These are phyloP conservation scores for Drosophila pectinifera DNA, from an alignment of 1,140 invertebrate genomes.

Conservation along the genomic window DNA sequence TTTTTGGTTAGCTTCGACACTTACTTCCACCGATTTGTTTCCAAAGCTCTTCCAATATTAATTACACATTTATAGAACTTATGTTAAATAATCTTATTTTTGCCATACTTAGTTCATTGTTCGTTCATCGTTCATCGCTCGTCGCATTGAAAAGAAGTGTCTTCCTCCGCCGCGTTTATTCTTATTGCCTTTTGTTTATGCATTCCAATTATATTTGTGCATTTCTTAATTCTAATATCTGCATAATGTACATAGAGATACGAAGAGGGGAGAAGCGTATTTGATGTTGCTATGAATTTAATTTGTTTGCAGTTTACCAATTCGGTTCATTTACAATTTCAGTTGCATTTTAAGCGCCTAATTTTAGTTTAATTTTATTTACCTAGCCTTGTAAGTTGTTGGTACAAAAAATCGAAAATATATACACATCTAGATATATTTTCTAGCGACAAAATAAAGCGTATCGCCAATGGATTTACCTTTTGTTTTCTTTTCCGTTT, in stretches of 20 bases:
- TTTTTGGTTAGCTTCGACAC: conserved; percentile 72
- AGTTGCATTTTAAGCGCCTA: conserved; percentile 69
- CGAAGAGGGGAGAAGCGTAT: conserved; percentile 53
- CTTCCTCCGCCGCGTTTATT: conserved; percentile 62
- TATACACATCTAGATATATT: conserved; percentile 50
- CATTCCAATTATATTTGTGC: conserved; percentile 74
- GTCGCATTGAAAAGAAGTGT: conserved; percentile 55
- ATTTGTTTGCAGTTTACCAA: conserved; percentile 47
- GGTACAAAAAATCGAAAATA: conserved; percentile 78
- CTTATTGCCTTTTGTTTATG: conserved; percentile 72
- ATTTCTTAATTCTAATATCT: conserved; percentile 65
- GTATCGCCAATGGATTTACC: conserved; percentile 68
- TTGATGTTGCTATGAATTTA: conserved; percentile 60
- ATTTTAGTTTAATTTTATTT: conserved; percentile 68
- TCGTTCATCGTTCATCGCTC: conserved; percentile 35
- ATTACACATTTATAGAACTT: conserved; percentile 43
- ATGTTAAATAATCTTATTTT: conserved; percentile 62
- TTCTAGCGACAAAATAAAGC: conserved; percentile 73
- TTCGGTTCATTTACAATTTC: conserved; percentile 58
- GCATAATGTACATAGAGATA: conserved; percentile 57
- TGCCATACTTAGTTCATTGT: conserved; percentile 68
- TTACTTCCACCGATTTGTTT: conserved; percentile 82
- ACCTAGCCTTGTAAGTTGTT: conserved; percentile 72
- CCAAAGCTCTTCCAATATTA: conserved; percentile 82
- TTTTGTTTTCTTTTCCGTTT: conserved; percentile 48